A percentile compares a stretch with the other conserved stretches of the same genome.
Evolutionary conservation across 1,140 invertebrate genomes (phyloP).

Genomic region (Epicauta chinensis): DNA sequence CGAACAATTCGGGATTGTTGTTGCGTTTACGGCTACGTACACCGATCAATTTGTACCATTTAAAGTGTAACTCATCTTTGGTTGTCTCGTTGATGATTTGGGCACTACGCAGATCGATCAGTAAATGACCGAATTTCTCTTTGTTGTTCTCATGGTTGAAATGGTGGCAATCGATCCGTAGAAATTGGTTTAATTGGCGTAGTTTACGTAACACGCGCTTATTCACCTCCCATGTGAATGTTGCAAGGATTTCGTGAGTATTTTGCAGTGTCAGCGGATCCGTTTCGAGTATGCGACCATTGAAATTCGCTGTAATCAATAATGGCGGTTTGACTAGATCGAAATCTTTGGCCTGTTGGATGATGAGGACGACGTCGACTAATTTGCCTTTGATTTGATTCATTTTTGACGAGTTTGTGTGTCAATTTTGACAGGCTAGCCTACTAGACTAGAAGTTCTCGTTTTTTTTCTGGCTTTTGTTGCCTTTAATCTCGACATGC

Average conservation of each 20-base stretch:
- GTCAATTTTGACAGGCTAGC: too few species aligned
- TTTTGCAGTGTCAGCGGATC: constrained; percentile 41
- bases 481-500: too few species aligned
- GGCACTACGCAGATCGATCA: constrained; percentile 46
- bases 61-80: constrained; percentile 28
- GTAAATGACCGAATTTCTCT: constrained; percentile 47
- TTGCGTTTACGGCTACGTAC: constrained; percentile 43
- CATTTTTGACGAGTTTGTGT: constrained; percentile 36
- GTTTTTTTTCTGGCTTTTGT: too few species aligned
- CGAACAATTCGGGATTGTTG: constrained; percentile 44
- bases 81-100: constrained; percentile 39
- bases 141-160: constrained; percentile 41
- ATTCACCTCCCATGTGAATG: constrained; percentile 49
- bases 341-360: constrained; percentile 49
- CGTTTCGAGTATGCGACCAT: constrained; percentile 46
- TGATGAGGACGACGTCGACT: constrained; percentile 46
- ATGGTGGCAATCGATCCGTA: constrained; percentile 48
- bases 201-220: constrained; percentile 46
- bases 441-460: too few species aligned
- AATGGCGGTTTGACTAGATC: constrained; percentile 45
- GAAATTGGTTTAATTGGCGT: constrained; percentile 44
- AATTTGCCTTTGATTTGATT: constrained; percentile 43
- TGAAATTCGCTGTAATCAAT: constrained; percentile 45
- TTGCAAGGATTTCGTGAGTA: constrained; percentile 42
- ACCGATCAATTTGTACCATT: constrained; percentile 47